phyloP scores from a whole-genome alignment of 2,113 vertebrate species.

The Phrynocephalus versicolor region DNA sequence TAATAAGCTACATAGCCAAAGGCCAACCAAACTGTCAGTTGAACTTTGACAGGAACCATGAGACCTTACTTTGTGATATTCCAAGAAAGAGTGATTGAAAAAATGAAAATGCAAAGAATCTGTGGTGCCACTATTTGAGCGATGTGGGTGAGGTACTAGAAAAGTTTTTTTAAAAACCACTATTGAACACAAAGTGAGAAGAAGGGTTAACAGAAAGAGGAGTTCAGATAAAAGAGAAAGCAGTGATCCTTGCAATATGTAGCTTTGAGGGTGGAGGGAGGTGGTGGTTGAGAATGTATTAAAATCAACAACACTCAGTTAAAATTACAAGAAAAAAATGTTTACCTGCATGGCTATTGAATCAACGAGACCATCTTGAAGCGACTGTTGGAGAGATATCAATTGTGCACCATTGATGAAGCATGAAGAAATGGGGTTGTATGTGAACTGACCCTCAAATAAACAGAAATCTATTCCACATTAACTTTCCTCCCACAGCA shows the following conservation, averaged over 20 bases:
- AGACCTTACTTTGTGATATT: no score
- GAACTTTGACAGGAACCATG: no score
- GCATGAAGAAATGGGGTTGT: neutral
- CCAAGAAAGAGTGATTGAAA: no score
- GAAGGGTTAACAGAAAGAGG: neutral
- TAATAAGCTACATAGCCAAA: no score
- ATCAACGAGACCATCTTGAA: neutral
- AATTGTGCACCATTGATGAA: neutral
- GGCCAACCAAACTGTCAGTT: no score
- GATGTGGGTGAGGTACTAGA: neutral
- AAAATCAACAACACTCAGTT: neutral
- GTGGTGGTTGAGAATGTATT: neutral
- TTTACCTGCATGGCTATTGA: neutral
- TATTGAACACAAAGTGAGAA: neutral
- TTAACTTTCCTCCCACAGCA: neutral
- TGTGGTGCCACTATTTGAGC: neutral
- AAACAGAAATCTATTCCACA: neutral
- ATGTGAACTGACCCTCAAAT: neutral
- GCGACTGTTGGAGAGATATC: neutral
- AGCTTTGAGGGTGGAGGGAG: no score
- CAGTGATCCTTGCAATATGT: neutral
- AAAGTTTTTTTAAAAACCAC: neutral
- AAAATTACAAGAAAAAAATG: neutral
- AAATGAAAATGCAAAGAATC: no score
- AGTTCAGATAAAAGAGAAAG: neutral